A percentile compares a stretch with the other conserved stretches of the same genome.
Conservation (phyloP, 2,113 vertebrate species). For the Catharus fuscescens region DNA sequence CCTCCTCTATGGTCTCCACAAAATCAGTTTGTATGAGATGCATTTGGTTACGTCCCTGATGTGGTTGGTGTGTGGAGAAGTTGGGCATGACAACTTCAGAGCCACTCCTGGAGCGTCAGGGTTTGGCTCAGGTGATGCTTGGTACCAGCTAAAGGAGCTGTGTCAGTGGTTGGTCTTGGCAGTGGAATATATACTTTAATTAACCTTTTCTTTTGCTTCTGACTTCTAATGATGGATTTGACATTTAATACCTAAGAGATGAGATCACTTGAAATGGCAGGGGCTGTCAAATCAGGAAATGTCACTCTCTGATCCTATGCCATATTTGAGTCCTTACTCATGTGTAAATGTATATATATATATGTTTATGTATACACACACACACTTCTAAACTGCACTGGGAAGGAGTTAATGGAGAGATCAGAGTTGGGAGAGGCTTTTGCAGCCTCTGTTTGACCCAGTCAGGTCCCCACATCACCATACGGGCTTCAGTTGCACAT, state of each 20-base stretch:
- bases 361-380: accelerated
- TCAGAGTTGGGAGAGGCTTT: not conserved
- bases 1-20: not conserved
- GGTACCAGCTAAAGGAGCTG: not conserved
- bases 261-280: not conserved
- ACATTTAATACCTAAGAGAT: not conserved
- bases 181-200: not conserved
- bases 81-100: not conserved
- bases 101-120: not conserved
- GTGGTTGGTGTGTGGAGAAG: not conserved
- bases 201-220: not conserved
- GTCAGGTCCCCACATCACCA: not conserved
- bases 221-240: not conserved
- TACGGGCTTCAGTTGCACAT: not conserved
- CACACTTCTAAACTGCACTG: not conserved
- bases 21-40: not conserved
- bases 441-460: not conserved
- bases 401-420: not conserved
- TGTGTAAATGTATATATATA: accelerated
- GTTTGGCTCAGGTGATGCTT: not conserved
- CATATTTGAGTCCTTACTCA: not conserved
- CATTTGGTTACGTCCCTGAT: accelerated
- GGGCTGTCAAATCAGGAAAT: not conserved
- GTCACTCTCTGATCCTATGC: not conserved
- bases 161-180: not conserved